Conservation (phyloP, 2,797 vertebrate genomes). For the Coreius guichenoti region DNA sequence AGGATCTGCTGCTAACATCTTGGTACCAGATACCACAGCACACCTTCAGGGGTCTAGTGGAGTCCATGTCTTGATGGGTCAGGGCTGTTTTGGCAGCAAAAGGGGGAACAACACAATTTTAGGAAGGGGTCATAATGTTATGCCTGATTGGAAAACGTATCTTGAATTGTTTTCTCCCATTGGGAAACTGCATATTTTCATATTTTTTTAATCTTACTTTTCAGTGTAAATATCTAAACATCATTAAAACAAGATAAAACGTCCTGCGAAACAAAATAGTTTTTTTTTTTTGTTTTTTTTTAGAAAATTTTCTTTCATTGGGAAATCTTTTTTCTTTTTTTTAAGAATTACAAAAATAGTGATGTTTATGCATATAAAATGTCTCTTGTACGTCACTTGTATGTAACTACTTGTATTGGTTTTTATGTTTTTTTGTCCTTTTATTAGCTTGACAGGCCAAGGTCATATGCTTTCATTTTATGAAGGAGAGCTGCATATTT, state of each 20-base stretch:
- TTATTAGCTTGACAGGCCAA: background rate
- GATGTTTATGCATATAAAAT: background rate
- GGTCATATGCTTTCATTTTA: background rate
- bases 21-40: too few relatives aligned
- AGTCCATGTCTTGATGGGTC: too few relatives aligned
- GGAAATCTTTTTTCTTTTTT: background rate
- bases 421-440: background rate
- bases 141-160: too few relatives aligned
- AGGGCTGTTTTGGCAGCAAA: too few relatives aligned
- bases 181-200: background rate
- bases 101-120: too few relatives aligned
- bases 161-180: background rate
- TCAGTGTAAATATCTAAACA: background rate
- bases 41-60: too few relatives aligned
- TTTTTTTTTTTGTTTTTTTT: too few relatives aligned
- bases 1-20: too few relatives aligned
- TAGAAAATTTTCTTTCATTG: background rate
- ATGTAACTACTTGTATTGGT: background rate
- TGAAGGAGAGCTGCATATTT: background rate
- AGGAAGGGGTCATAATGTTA: too few relatives aligned
- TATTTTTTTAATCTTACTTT: background rate
- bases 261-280: background rate
- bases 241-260: background rate
- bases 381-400: background rate
- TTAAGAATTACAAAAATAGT: too few relatives aligned